phyloP scores from a whole-genome alignment of 1,140 invertebrate species.

The Trichomalopsis sarcophagae region DNA sequence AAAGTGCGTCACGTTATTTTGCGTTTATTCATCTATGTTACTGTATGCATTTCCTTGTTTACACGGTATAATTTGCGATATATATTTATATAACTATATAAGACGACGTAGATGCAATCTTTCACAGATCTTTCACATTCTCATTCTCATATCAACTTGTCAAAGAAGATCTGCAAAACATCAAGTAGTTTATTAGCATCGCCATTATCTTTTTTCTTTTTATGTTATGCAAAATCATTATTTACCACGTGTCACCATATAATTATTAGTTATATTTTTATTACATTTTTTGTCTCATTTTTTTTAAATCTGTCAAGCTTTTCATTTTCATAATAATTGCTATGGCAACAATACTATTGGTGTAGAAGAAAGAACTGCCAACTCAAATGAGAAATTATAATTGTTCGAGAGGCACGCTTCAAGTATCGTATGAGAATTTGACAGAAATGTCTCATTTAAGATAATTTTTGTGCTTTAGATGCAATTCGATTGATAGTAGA shows the following conservation, averaged over 20 bases:
- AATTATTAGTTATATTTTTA: neutral
- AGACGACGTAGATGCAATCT: neutral
- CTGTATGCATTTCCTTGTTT: slow-evolving; percentile 46
- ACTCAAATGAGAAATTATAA: slow-evolving; percentile 47
- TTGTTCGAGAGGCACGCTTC: slow-evolving; percentile 62
- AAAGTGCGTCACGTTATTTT: slow-evolving; percentile 25
- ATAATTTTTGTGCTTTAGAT: slow-evolving; percentile 31
- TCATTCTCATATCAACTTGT: neutral
- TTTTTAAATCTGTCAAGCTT: slow-evolving; percentile 4
- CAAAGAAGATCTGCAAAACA: slow-evolving; percentile 13
- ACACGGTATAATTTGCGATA: neutral
- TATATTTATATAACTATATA: no score
- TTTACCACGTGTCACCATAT: neutral
- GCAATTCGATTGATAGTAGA: slow-evolving; percentile 57
- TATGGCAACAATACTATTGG: slow-evolving; percentile 13
- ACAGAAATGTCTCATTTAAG: slow-evolving; percentile 8
- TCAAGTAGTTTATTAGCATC: neutral
- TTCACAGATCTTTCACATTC: neutral
- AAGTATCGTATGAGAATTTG: slow-evolving; percentile 33
- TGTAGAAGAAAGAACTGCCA: neutral
- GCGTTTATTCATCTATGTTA: slow-evolving; percentile 31
- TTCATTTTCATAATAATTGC: neutral
- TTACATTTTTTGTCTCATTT: slow-evolving; percentile 12
- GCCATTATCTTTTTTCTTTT: slow-evolving; percentile 3
- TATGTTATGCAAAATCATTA: neutral